Evolutionary conservation across 1,140 invertebrate genomes (phyloP), one percentile per base, ranked within the genome.

Genomic region (Microplitis demolitor): DNA sequence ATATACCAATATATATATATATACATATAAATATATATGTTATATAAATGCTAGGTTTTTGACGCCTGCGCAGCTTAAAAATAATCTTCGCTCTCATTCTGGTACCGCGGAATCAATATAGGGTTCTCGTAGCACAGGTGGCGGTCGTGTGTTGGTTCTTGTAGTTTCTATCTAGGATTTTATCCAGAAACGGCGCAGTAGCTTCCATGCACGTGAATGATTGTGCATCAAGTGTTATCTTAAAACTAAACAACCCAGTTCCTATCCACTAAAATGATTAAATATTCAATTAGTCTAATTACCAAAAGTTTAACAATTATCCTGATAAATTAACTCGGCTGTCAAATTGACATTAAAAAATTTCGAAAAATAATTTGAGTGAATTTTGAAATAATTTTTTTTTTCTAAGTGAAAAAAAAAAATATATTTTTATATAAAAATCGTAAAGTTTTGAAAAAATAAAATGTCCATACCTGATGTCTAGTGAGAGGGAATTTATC

Each of bases 51-150:
- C 24, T 24, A 24, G 24, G 24, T 24, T 24, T 24, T 24, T 24
- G 8, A 50, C 68, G 35, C 56, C 45, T 39, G 35, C 68, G 33
- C 33, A 24, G 1, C 24, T 24, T 24, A 24, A 24, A 24, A 6
- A 11, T 11, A 9, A 45, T 6, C 39, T 9, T 6, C 11, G 39
- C 39, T 45, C 39, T 45, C 39, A 45, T 45, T 45, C 39, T 45
- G 39, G 39, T 9, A 45, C 11, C 6, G 39, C 39, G 8, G 50
- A 70, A 70, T 70, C 69, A 54, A 56, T 56, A 70, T 70, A 70
- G 69, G 45, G 24, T 33, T 60, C 35, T 16, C 54, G 11, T 11
- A 50, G 60, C 33, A 63, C 67, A 69, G 56, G 69, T 70, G 60
- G 69, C 69, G 66, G 51, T 58, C 11, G 5, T 33, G 66, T 35